Conservation (phyloP, 2,797 vertebrate species). For the Sebastes taczanowskii region DNA sequence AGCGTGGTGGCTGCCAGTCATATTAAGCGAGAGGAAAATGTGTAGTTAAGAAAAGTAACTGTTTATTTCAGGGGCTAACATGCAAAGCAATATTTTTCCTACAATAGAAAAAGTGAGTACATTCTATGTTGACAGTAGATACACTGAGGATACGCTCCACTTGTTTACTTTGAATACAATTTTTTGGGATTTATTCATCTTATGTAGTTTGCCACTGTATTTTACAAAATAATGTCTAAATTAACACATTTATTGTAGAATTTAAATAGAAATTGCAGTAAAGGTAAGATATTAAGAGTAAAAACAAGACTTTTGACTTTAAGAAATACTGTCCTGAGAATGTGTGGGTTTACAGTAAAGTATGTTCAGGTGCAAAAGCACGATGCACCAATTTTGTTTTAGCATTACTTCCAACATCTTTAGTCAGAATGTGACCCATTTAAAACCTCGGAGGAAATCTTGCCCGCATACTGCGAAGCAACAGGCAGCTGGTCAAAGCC, state of each 20-base stretch:
- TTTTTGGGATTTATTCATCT: background rate
- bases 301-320: background rate
- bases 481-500: constrained; percentile 65
- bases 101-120: background rate
- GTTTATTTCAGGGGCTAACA: background rate
- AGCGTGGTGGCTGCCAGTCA: constrained; percentile 7
- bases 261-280: background rate
- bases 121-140: background rate
- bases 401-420: constrained; percentile 39
- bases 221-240: background rate
- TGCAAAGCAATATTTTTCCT: background rate
- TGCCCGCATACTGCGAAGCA: constrained; percentile 61
- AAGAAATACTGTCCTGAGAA: background rate
- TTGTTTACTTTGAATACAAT: background rate
- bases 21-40: background rate
- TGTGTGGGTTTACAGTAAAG: background rate
- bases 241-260: background rate
- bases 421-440: constrained; percentile 65
- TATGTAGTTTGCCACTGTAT: background rate
- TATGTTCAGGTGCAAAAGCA: constrained; percentile 36
- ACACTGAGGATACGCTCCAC: background rate
- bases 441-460: constrained; percentile 63
- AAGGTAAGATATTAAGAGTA: background rate
- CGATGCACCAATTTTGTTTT: constrained; percentile 42
- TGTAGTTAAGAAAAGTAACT: background rate